Percentiles rank a stretch among this genome's conserved stretches.
Evolutionary conservation across 2,113 vertebrate genomes (phyloP).

Genomic region (Solea solea): DNA sequence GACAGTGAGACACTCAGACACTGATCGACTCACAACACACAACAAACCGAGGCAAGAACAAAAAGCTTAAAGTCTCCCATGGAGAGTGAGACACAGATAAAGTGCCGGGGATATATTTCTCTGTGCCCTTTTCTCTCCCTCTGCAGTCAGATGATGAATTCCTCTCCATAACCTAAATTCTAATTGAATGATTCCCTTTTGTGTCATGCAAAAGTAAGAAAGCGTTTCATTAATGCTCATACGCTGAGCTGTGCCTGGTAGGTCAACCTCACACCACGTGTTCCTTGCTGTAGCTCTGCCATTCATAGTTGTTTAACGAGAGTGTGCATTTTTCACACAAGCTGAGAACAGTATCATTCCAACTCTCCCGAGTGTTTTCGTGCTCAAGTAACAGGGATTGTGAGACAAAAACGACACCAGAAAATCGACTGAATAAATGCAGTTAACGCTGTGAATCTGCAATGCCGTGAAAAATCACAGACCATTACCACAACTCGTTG

Average conservation of each 20-base stretch:
- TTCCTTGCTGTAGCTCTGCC: neutral
- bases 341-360: no score
- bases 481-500: no score
- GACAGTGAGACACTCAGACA: conserved; percentile 45
- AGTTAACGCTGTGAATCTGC: no score
- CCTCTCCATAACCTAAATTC: conserved; percentile 20
- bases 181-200: conserved; percentile 53
- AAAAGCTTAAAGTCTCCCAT: conserved; percentile 39
- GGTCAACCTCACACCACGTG: conserved; percentile 25
- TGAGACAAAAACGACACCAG: no score
- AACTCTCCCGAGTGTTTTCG: no score
- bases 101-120: neutral
- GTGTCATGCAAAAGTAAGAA: conserved; percentile 29
- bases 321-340: no score
- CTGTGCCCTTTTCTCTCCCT: conserved; percentile 11
- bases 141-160: conserved; percentile 41
- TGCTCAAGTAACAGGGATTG: no score
- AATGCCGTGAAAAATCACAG: no score
- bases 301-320: neutral
- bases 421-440: no score
- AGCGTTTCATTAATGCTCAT: conserved; percentile 43
- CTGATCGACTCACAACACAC: conserved; percentile 40
- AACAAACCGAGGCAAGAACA: conserved; percentile 48
- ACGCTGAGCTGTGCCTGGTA: conserved; percentile 30
- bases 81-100: conserved; percentile 17